Evolutionary conservation across 2,797 vertebrate species (phyloP).

Genomic region (Acanthornis magna): DNA sequence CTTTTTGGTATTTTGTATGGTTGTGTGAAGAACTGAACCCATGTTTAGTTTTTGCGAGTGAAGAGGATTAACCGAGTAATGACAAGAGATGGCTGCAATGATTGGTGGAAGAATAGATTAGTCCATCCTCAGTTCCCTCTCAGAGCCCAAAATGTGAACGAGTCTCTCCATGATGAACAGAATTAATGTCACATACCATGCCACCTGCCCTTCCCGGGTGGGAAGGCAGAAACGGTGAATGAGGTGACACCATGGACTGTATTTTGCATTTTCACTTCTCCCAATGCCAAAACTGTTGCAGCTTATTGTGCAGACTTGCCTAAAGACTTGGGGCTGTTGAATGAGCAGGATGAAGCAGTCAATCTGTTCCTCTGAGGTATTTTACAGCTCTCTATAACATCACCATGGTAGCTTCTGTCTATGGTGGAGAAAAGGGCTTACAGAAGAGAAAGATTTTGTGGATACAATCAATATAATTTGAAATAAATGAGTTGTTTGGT

Average conservation of each 20-base stretch:
- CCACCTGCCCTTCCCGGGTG: neutral
- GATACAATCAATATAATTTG: neutral
- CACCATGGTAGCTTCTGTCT: neutral
- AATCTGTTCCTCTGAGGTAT: fast-evolving
- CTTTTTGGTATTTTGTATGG: neutral
- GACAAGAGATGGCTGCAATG: neutral
- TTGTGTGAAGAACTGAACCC: neutral
- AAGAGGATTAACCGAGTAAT: neutral
- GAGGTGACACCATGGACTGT: neutral
- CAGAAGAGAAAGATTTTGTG: neutral
- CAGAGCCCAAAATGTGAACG: neutral
- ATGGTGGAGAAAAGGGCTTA: neutral
- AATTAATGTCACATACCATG: neutral
- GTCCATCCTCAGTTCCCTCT: neutral
- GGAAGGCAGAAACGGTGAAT: neutral
- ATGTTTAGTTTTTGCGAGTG: neutral
- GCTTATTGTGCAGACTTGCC: neutral
- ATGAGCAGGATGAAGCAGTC: neutral
- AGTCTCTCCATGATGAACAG: neutral
- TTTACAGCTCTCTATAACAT: neutral
- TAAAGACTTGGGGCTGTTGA: neutral
- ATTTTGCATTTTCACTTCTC: neutral
- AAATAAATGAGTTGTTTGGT: neutral
- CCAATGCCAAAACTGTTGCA: neutral
- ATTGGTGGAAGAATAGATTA: neutral